These are phyloP conservation scores for Hyperoodon ampullatus DNA, from an alignment of 2,113 vertebrate species.

Conservation along the genomic window DNA sequence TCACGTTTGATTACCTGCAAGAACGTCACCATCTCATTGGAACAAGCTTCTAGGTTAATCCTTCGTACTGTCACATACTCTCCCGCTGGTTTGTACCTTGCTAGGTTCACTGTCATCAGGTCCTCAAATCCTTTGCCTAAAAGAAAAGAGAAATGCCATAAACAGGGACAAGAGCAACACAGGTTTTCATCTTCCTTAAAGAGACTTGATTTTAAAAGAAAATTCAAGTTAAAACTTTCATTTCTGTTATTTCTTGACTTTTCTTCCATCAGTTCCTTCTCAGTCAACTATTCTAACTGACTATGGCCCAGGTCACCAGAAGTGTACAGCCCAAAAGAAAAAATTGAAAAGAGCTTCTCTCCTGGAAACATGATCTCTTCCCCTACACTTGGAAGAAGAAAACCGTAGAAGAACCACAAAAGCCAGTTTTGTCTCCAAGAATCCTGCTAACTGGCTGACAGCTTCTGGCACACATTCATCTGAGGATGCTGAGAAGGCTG, in stretches of 20 bases:
- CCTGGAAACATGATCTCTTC: not conserved
- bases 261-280: not conserved
- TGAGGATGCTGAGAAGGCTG: not conserved
- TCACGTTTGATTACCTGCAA: constrained; percentile 89
- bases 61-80: constrained; percentile 94
- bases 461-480: not conserved
- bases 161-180: not conserved
- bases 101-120: constrained; percentile 96
- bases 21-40: constrained; percentile 97
- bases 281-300: not conserved
- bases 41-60: constrained; percentile 96
- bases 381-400: not conserved
- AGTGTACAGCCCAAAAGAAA: not conserved
- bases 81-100: constrained; percentile 92
- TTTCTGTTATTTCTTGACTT: not conserved
- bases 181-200: not conserved
- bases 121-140: constrained; percentile 95
- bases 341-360: not conserved
- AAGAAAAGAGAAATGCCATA: constrained; percentile 9
- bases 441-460: not conserved
- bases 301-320: not conserved
- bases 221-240: not conserved
- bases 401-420: not conserved
- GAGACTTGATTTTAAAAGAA: not conserved
- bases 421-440: not conserved